Conservation (phyloP, 2,113 vertebrate species). For the Acrocephalus kingi region DNA sequence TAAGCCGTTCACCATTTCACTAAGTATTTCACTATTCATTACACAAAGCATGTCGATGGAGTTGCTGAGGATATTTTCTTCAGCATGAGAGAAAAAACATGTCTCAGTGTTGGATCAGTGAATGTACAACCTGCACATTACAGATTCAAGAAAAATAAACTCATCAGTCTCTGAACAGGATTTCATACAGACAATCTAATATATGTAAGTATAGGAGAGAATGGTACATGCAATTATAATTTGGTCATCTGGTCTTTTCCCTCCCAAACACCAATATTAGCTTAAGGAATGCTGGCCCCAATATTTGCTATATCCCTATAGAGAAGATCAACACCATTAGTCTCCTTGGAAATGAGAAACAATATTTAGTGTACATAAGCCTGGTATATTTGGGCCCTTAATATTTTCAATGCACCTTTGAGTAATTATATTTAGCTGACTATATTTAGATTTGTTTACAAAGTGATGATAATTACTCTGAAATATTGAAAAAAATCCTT, state of each 20-base stretch:
- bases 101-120: background rate
- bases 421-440: background rate
- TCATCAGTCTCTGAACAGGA: background rate
- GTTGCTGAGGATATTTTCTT: background rate
- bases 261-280: background rate
- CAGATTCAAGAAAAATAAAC: background rate
- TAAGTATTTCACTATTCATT: background rate
- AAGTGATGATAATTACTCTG: background rate
- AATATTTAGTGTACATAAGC: background rate
- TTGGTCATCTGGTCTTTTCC: background rate
- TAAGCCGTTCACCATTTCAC: background rate
- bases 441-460: background rate
- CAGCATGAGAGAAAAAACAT: background rate
- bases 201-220: background rate
- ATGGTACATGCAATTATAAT: background rate
- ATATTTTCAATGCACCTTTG: background rate
- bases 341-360: background rate
- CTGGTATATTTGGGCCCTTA: background rate
- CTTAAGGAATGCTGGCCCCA: background rate
- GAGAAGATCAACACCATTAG: background rate
- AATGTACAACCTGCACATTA: background rate
- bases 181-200: background rate
- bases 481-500: background rate
- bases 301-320: background rate
- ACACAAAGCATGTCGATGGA: background rate